These are phyloP conservation scores for Pseudomyrmex concolor DNA, from an alignment of 1,140 invertebrate species.

Conservation along the genomic window DNA sequence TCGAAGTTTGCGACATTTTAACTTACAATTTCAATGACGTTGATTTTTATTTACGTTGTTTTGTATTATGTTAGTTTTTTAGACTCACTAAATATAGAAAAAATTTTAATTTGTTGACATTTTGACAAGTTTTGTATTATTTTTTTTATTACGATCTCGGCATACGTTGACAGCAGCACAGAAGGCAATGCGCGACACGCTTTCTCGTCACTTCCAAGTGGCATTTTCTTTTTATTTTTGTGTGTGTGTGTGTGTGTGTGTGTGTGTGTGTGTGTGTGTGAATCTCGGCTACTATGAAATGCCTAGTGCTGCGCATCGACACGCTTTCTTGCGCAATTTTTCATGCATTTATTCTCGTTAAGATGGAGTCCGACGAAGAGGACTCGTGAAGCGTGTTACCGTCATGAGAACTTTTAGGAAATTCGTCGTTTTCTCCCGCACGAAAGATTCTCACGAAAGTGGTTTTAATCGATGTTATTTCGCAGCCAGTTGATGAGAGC, in stretches of 20 bases:
- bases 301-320: constrained; percentile 52
- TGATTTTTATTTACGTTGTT: neutral
- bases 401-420: constrained; percentile 26
- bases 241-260: too few species aligned
- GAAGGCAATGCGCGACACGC: constrained; percentile 6
- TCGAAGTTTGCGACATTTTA: neutral
- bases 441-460: constrained; percentile 21
- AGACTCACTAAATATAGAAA: neutral
- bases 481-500: neutral
- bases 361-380: neutral
- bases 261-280: too few species aligned
- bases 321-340: constrained; percentile 71
- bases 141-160: neutral
- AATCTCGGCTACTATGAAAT: constrained; percentile 37
- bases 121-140: neutral
- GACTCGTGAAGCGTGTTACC: constrained; percentile 14
- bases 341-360: constrained; percentile 46
- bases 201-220: constrained; percentile 7
- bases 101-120: neutral
- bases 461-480: constrained; percentile 2
- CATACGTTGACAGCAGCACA: neutral
- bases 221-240: neutral
- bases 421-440: constrained; percentile 10
- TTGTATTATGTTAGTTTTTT: neutral
- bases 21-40: neutral